phyloP scores from a whole-genome alignment of 2,797 vertebrate species.

The Sternotherus odoratus region DNA sequence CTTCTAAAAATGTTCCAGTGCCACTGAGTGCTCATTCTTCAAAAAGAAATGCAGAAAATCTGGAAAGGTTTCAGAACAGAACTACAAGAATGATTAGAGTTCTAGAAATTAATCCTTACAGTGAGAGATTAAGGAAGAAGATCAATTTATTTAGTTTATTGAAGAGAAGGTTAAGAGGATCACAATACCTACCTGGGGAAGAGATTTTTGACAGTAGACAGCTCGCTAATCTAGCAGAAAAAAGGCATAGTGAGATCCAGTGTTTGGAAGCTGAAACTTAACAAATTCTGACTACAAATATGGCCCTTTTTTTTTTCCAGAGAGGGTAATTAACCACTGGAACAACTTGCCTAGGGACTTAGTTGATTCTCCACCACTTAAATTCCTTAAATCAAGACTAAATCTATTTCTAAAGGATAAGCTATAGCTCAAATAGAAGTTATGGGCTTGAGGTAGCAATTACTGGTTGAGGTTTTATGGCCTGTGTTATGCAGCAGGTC shows the following conservation, averaged over 20 bases:
- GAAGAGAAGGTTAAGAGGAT: constrained; percentile 74
- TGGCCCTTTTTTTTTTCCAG: constrained; percentile 51
- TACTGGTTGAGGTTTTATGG: constrained; percentile 21
- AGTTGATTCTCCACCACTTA: constrained; percentile 70
- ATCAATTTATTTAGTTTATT: constrained; percentile 72
- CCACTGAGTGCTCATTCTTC: background rate
- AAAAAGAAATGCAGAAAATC: constrained; percentile 47
- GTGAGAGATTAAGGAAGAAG: constrained; percentile 64
- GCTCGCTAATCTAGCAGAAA: constrained; percentile 73
- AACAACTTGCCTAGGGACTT: constrained; percentile 56
- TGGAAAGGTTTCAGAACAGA: constrained; percentile 48
- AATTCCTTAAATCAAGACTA: constrained; percentile 62
- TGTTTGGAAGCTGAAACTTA: constrained; percentile 59
- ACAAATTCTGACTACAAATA: constrained; percentile 60
- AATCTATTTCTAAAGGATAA: constrained; percentile 61
- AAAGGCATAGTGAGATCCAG: constrained; percentile 65
- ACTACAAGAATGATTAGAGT: constrained; percentile 61
- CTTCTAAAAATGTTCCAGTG: no score
- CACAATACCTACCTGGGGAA: constrained; percentile 72
- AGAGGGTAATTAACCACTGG: constrained; percentile 66
- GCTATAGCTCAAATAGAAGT: background rate
- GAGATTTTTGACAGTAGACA: constrained; percentile 76
- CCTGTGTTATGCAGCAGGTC: background rate
- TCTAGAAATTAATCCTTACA: constrained; percentile 67
- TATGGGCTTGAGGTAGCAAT: constrained; percentile 42